A percentile compares a stretch with the other conserved stretches of the same genome.
These are phyloP conservation scores for Monomorium pharaonis DNA, from an alignment of 1,140 invertebrate species.

Conservation along the genomic window DNA sequence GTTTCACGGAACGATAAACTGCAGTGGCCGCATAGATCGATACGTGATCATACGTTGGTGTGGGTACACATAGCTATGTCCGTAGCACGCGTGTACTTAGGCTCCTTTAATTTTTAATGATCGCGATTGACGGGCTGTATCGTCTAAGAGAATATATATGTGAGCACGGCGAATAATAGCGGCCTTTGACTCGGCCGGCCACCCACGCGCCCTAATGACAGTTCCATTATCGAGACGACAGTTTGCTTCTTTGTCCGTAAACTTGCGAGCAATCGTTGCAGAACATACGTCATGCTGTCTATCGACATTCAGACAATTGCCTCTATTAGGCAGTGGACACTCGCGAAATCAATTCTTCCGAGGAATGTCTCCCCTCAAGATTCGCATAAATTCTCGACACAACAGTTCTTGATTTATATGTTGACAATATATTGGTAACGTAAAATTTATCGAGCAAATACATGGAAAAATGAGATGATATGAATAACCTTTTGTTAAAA, in stretches of 20 bases:
- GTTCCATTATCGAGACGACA: conserved; percentile 50
- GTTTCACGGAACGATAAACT: conserved; percentile 37
- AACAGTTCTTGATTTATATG: background rate
- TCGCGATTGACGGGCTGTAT: conserved; percentile 6
- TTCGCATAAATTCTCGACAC: background rate
- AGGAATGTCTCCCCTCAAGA: background rate
- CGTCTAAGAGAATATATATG: conserved; percentile 21
- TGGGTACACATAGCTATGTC: conserved; percentile 36
- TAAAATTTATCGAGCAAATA: background rate
- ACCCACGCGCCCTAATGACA: conserved; percentile 57
- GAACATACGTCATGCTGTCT: conserved; percentile 46
- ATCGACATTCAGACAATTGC: conserved; percentile 48
- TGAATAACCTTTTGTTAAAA: background rate
- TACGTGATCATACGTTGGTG: conserved; percentile 64
- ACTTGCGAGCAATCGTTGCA: conserved; percentile 50
- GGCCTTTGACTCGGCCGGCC: conserved; percentile 56
- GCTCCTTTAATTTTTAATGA: conserved; percentile 64
- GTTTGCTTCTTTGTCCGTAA: conserved; percentile 63
- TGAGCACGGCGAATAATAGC: conserved; percentile 52
- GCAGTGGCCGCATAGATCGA: conserved; percentile 53
- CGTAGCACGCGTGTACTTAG: conserved; percentile 42
- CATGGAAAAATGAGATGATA: background rate
- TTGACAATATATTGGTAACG: background rate
- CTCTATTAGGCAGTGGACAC: conserved; percentile 26
- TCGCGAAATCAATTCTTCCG: conserved; percentile 17